Base-by-base conservation (phyloP, 2,113 vertebrate species). In the Orthochromis indermauri region DNA sequence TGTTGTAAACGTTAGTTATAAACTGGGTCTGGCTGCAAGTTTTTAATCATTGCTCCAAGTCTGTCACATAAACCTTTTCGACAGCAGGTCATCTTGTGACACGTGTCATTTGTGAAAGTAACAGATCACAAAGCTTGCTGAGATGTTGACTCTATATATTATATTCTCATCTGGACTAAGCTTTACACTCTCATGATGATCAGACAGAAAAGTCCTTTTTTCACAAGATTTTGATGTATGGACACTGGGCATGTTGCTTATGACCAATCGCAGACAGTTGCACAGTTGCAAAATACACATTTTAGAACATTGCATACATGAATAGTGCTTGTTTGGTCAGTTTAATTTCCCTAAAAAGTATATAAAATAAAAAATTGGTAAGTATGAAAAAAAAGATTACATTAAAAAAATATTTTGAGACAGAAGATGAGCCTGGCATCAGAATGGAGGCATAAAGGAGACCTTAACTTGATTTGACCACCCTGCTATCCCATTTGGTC, bases 231-330 rank as follows among this genome's bases (percentile, higher is more conserved):
- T 0, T 76, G 71, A 47, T 47, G 14, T 28, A 1, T 47, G 8
- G 16, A 47, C 1, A 28, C 9, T 28, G 40, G 14, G 6, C 40
- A 4, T 47, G 40, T 47, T 76, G 40, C 4, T 26, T 12, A 73
- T 4, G 37, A 26, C 66, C 59, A 66, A 63, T 1, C 4, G 4
- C 59, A 63, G 31, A 63, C 19, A 63, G 59, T 19, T 11, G 16
- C 31, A 63, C 59, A 63, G 31, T 76, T 76, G 24, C 40, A 76
- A 76, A 28, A 10, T 14, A 76, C 71, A 31, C 16, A 47, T 78
- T 31, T 78, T 31, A 17, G 45, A 47, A 28, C 12, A 28, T 28
- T 47, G 2, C 1, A 49, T 5, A 31, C 10, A 49, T 1, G 10
- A 19, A 1, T 31, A 49, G 42, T n/a, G 26, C 71, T 19, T 19